Evolutionary conservation across 2,888 invertebrate species (phyloP), one percentile per base, ranked within the genome.

Genomic region (Atethmia centrago): DNA sequence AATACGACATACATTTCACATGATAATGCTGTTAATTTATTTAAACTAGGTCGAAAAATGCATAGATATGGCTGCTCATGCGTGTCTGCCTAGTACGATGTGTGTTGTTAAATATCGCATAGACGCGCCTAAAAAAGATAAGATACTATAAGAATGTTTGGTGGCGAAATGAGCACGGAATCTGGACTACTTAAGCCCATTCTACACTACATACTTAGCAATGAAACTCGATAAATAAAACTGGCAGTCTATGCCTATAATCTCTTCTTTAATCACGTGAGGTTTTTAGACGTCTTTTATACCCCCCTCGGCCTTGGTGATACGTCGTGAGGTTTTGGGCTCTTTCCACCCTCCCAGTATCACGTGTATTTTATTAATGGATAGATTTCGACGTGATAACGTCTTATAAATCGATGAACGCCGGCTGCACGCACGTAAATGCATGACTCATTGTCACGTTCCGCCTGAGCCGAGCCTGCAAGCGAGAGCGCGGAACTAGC

Each of bases 21-120:
- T 42, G 74, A 83, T 83, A 83, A 63, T 68, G n/a, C 25, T 66
- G 67, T 75, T 71, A 65, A 70, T 71, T 64, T 70, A 64, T 72
- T 71, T 70, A 47, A 80, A 83, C 56, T 71, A 63, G 80, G 80
- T 84, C 82, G 58, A 66, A 77, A 71, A 73, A 51, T 61, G 55
- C 71, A 73, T 71, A 65, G 69, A 68, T 80, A 80, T 49, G n/a
- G 10, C 12, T 16, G 47, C 49, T 61, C 42, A 42, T 4, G 36
- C n/a, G 42, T 42, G 51, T 12, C 4, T 25, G 31, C 45, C 19
- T 56, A 21, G 31, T 47, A 59, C n/a, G 45, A 3, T 21, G 25
- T 25, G 47, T 59, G 31, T 63, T 66, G 40, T 45, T 63, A 36
- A 58, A 72, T 72, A 51, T 36, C 19, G 28, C 19, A 21, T 75